Conservation (phyloP, 1,140 invertebrate species). For the Lordiphosa mommai region DNA sequence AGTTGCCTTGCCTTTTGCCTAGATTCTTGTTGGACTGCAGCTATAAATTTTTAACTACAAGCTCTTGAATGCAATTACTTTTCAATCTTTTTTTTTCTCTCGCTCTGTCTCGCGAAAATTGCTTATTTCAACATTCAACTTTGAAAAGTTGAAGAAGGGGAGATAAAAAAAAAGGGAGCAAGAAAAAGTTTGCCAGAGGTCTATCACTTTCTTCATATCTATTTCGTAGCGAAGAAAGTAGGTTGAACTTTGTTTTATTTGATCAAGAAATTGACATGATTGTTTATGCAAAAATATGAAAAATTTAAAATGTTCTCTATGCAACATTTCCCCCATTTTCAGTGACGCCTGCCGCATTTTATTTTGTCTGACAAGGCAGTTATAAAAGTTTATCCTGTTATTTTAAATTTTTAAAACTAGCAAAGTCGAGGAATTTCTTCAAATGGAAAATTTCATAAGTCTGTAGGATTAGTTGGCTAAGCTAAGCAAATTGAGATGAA, state of each 20-base stretch:
- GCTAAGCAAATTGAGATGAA: no score
- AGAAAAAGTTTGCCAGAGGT: slow-evolving; percentile 59
- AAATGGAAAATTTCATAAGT: no score
- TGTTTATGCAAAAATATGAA: slow-evolving; percentile 51
- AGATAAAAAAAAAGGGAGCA: slow-evolving; percentile 43
- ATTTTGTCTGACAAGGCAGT: neutral
- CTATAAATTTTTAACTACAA: slow-evolving; percentile 77
- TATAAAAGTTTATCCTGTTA: no score
- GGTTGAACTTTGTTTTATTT: slow-evolving; percentile 67
- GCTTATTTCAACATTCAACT: slow-evolving; percentile 76
- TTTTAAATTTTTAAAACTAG: no score
- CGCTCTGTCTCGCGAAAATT: slow-evolving; percentile 53
- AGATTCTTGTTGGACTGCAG: slow-evolving; percentile 58
- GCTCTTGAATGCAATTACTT: slow-evolving; percentile 76
- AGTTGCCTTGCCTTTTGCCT: slow-evolving; percentile 27
- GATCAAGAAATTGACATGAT: slow-evolving; percentile 71
- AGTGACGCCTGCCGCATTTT: slow-evolving; percentile 6
- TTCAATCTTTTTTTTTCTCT: slow-evolving; percentile 60
- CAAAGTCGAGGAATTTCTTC: no score
- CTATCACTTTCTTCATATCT: slow-evolving; percentile 64
- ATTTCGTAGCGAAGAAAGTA: slow-evolving; percentile 35
- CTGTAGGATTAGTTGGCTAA: no score
- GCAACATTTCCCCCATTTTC: slow-evolving; percentile 33
- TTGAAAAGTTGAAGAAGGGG: slow-evolving; percentile 57
- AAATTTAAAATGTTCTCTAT: slow-evolving; percentile 16